Conservation (phyloP, 2,888 invertebrate genomes). For the Lepidochitona cinerea region DNA sequence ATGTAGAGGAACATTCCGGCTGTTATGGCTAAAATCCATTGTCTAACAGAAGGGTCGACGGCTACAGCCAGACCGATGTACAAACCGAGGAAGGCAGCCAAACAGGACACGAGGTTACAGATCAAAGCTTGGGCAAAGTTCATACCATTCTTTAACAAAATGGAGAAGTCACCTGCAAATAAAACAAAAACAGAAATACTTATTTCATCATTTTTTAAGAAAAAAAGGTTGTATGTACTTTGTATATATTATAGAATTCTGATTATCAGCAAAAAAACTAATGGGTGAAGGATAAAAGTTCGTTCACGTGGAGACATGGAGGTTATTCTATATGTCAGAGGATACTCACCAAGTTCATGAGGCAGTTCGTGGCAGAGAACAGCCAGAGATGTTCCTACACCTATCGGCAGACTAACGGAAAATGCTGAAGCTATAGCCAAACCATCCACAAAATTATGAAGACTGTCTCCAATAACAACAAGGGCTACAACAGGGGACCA, state of each 20-base stretch:
- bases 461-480: conserved; percentile 71
- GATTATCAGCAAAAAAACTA: no score
- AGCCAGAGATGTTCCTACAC: conserved; percentile 71
- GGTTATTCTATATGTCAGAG: no score
- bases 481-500: conserved; percentile 53
- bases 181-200: no score
- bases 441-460: conserved; percentile 73
- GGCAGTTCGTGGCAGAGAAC: conserved; percentile 73
- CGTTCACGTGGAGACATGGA: no score
- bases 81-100: conserved; percentile 71
- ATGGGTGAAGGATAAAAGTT: no score
- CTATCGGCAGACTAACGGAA: conserved; percentile 56
- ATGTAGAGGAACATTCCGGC: conserved; percentile 74
- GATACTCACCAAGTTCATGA: conserved; percentile 71
- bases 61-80: conserved; percentile 69
- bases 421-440: conserved; percentile 72
- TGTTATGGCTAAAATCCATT: conserved; percentile 72
- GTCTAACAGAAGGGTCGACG: conserved; percentile 49
- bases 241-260: no score
- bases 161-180: conserved; percentile 72
- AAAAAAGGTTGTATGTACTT: no score
- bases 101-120: conserved; percentile 71
- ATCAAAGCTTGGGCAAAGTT: conserved; percentile 66
- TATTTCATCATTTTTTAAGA: no score
- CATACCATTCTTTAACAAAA: conserved; percentile 71